Evolutionary conservation across 2,888 invertebrate species (phyloP), one percentile per base, ranked within the genome.

Genomic region (Tetanocera ferruginea): DNA sequence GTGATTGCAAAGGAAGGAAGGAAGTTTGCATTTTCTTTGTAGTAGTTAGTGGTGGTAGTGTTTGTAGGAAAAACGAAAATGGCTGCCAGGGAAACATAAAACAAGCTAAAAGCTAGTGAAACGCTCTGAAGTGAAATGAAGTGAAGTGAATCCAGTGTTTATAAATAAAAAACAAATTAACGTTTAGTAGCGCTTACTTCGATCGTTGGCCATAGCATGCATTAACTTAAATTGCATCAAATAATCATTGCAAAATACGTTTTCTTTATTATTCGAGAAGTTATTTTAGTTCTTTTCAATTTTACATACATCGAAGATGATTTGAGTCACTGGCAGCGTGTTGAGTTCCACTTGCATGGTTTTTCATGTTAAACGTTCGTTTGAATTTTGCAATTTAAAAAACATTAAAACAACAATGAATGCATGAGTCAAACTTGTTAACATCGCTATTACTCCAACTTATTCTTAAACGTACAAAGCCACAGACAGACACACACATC

Each of bases 341-440:
- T 23, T 81, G 81, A 87, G 85, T 88, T 88, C 86, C 88, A 88
- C 84, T 84, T 88, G 84, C 85, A 83, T 88, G 85, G 80, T 83
- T 88, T 87, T 88, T 86, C 88, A 83, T 87, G 89, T 81, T 86
- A 85, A 84, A 83, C 79, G 81, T 82, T 85, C 83, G 43, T 79
- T 81, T 82, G 78, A 78, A 77, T 76, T 77, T 60, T 52, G 34
- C 62, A 70, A 69, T 37, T 60, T 43, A 57, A 57, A 43, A 57
- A 19, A 17, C 25, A 69, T 51, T 19, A 69, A 23, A 37, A 28
- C n/a, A 67, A 17, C 25, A 25, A 6, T 60, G 23, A 25, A 60
- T 60, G 23, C 5, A 60, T 28, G 28, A 43, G 2, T 34, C 31
- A 17, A 34, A 28, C 64, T 17, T 34, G 5, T 31, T 64, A 67